Percentiles rank a stretch among this genome's conserved stretches.
Evolutionary conservation across 2,797 vertebrate genomes (phyloP).

Genomic region (Enteromius radiatus): DNA sequence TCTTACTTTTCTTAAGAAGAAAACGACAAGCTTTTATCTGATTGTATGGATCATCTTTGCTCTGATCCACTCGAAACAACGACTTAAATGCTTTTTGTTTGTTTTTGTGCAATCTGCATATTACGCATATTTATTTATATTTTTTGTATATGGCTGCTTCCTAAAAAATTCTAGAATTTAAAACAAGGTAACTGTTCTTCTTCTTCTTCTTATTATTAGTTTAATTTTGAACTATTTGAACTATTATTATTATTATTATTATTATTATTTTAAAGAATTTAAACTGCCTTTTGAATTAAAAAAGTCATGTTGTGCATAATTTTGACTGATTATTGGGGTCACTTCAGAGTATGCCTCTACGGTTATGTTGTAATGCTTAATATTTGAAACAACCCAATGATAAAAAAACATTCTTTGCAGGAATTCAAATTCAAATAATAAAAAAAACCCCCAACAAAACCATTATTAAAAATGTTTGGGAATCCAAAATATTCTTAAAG

Average conservation of each 20-base stretch:
- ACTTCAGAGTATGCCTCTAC: no score
- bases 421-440: neutral
- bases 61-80: neutral
- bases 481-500: neutral
- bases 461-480: neutral
- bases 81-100: no score
- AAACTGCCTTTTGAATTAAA: neutral
- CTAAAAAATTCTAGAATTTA: no score
- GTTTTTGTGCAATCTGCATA: no score
- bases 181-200: no score
- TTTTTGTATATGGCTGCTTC: neutral
- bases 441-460: no score
- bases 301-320: neutral
- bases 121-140: no score
- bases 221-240: no score
- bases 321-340: neutral
- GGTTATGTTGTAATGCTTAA: neutral
- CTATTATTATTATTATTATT: no score
- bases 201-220: no score
- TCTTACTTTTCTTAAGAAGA: neutral
- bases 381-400: neutral
- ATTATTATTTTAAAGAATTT: no score
- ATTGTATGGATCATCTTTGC: neutral
- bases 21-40: neutral
- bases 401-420: neutral